These are phyloP conservation scores for Aphyosemion australe DNA, from an alignment of 2,113 vertebrate species.

Conservation along the genomic window DNA sequence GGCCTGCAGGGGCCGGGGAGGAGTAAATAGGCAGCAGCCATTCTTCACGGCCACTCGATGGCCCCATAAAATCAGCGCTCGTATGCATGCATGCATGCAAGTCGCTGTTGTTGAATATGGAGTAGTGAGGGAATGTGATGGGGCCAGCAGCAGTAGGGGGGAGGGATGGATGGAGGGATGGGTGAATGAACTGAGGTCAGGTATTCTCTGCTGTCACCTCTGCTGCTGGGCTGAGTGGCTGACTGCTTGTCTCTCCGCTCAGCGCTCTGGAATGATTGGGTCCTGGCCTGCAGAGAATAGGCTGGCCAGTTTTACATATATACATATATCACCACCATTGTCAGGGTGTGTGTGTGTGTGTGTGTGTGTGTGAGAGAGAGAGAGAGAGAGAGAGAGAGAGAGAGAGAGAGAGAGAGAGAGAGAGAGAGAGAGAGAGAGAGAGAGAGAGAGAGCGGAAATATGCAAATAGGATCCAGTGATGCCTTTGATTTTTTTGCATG, in stretches of 20 bases:
- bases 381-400: too few species aligned
- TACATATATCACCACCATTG: slow-evolving; percentile 76
- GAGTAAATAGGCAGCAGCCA: slow-evolving; percentile 50
- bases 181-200: slow-evolving; percentile 68
- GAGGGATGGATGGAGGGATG: slow-evolving; percentile 47
- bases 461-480: slow-evolving; percentile 53
- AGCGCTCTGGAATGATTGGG: slow-evolving; percentile 68
- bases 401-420: slow-evolving; percentile 5
- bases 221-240: slow-evolving; percentile 56
- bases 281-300: slow-evolving; percentile 71
- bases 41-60: slow-evolving; percentile 59
- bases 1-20: slow-evolving; percentile 26
- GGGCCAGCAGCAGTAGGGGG: slow-evolving; percentile 42
- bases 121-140: slow-evolving; percentile 61
- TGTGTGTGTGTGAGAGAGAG: slow-evolving; percentile 18
- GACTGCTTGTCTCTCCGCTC: slow-evolving; percentile 68
- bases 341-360: slow-evolving; percentile 23
- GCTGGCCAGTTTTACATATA: slow-evolving; percentile 73
- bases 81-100: slow-evolving; percentile 53
- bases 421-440: slow-evolving; percentile 3
- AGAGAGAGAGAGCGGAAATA: slow-evolving; percentile 23
- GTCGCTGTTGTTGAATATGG: slow-evolving; percentile 63
- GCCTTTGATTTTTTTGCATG: slow-evolving; percentile 50
- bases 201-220: slow-evolving; percentile 69
- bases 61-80: slow-evolving; percentile 49